These are phyloP conservation scores for Pterocles gutturalis DNA, from an alignment of 2,113 vertebrate genomes.

Conservation along the genomic window DNA sequence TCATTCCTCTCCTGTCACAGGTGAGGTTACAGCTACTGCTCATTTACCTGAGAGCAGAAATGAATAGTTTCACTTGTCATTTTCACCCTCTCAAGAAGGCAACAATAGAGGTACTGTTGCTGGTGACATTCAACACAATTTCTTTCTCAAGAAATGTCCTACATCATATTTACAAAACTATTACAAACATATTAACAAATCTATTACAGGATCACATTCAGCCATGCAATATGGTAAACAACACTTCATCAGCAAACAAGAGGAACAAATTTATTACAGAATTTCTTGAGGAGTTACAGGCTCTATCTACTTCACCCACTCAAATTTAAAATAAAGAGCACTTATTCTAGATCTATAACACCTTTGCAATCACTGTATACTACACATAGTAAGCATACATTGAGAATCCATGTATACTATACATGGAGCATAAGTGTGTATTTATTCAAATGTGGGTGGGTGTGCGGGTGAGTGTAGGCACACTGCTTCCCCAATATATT, in stretches of 20 bases:
- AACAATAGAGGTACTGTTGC: neutral
- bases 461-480: neutral
- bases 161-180: neutral
- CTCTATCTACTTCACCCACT: neutral
- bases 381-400: neutral
- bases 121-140: neutral
- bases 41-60: neutral
- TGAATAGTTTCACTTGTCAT: neutral
- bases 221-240: neutral
- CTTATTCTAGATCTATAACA: neutral
- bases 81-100: neutral
- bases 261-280: neutral
- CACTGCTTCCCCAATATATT: rapidly evolving
- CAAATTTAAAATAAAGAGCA: neutral
- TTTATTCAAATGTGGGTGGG: neutral
- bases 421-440: neutral
- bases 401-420: neutral
- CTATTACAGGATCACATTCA: neutral
- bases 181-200: neutral
- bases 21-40: neutral
- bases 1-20: neutral
- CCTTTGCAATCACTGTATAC: neutral
- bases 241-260: neutral
- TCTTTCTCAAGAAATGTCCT: neutral
- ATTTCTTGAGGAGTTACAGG: neutral